A percentile compares a stretch with the other conserved stretches of the same genome.
phyloP scores from a whole-genome alignment of 2,113 vertebrate genomes.

The Rousettus leschenaultii region DNA sequence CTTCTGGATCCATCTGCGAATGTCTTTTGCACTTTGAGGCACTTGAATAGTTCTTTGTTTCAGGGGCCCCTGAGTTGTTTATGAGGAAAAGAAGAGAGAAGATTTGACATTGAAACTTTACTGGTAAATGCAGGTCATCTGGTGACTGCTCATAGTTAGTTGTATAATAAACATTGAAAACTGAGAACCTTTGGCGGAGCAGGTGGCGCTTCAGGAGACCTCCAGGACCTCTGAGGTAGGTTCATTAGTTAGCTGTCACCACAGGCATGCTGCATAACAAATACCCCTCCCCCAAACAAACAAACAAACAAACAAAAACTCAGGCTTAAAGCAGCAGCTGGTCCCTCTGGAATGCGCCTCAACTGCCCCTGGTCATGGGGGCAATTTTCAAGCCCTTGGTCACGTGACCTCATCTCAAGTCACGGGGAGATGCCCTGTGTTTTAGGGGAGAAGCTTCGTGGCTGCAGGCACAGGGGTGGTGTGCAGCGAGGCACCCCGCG shows the following conservation, averaged over 20 bases:
- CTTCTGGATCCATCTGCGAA: neutral
- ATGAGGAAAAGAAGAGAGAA: neutral
- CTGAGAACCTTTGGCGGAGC: neutral
- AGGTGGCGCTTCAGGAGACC: rapidly evolving
- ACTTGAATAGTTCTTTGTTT: neutral
- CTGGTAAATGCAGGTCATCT: neutral
- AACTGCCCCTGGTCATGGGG: neutral
- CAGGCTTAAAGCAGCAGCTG: neutral
- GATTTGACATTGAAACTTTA: neutral
- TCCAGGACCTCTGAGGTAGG: rapidly evolving
- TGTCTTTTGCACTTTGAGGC: neutral
- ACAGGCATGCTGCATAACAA: neutral
- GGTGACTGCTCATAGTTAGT: neutral
- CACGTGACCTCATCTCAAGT: neutral
- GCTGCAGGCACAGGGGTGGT: neutral
- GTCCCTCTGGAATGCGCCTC: too few relatives aligned
- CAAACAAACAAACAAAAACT: too few relatives aligned
- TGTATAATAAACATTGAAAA: neutral
- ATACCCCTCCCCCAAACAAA: rapidly evolving
- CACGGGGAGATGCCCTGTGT: neutral
- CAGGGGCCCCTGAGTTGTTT: neutral
- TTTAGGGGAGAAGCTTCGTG: neutral
- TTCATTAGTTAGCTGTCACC: neutral
- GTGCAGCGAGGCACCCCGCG: neutral
- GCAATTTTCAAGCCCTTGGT: neutral